Base-by-base conservation (phyloP, 64 coral and sea anemone genomes). In the Dendrophyllia cribrosa region DNA sequence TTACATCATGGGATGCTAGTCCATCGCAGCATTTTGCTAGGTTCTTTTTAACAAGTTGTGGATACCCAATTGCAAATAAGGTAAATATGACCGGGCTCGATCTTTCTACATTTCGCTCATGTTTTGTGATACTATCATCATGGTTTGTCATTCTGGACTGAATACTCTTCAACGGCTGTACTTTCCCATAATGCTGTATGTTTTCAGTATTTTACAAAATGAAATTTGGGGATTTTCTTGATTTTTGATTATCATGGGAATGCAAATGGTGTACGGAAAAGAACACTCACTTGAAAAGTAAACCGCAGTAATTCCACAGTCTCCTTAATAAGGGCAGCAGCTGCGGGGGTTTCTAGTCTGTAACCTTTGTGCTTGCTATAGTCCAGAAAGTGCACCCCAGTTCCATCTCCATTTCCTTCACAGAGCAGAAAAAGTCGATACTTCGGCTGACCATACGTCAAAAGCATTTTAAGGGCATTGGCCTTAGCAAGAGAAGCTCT, bases 311-410 rank as follows among this genome's bases (percentile, higher is more conserved):
- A 70, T 4, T 56, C 56, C 34, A 65, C 68, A 74, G 0, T 60
- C 11, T 85, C 44, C 11, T 83, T 75, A 15, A 92, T 50, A 8
- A 92, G 45, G 51, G n/a, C 23, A 50, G 56, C 80, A 63, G 71
- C 89, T 14, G 17, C 1, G 0, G 5, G 47, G 12, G 19, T 75
- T 65, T 92, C 67, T 2, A 83, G 80, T 66, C 19, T 67, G 69
- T 92, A 92, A 26, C 89, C 89, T 75, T 85, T 59, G 43, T 92
- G 89, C 24, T 75, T 82, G 70, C 62, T 70, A 47, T 26, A 60
- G 78, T 92, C 89, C 17, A 92, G 89, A 65, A 92, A 92, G 79
- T 92, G 89, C 19, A 92, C 78, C 24, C 89, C 89, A 19, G 67
- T 92, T 20, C 79, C 89, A 47, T 92, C 89, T 48, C 89, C 89